These are phyloP conservation scores for Octomys mimax DNA, from an alignment of 2,797 vertebrate genomes.

Conservation along the genomic window DNA sequence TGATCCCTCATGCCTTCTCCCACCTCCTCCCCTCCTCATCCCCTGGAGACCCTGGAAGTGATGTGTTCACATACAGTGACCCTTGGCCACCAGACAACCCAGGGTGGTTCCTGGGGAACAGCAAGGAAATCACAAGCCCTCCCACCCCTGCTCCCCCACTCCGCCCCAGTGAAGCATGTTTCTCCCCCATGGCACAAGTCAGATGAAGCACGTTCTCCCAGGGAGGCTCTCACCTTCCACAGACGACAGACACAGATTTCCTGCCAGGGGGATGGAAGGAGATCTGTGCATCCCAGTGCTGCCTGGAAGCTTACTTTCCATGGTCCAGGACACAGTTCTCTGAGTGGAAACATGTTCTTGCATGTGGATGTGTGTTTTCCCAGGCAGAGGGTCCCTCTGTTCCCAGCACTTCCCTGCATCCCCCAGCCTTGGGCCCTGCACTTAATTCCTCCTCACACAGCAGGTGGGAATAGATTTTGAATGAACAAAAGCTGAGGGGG, in stretches of 20 bases:
- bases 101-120: slow-evolving; percentile 65
- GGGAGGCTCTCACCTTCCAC: slow-evolving; percentile 31
- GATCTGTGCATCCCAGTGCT: slow-evolving; percentile 3
- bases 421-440: slow-evolving; percentile 23
- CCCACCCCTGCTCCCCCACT: neutral
- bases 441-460: slow-evolving; percentile 27
- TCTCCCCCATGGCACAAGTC: slow-evolving; percentile 62
- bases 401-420: slow-evolving; percentile 4
- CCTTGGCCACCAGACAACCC: slow-evolving; percentile 63
- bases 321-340: slow-evolving; percentile 55
- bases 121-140: slow-evolving; percentile 46
- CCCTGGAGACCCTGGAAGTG: slow-evolving; percentile 80
- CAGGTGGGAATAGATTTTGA: slow-evolving; percentile 22
- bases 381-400: slow-evolving; percentile 69
- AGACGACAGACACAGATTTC: slow-evolving; percentile 26
- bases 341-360: slow-evolving; percentile 72
- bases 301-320: slow-evolving; percentile 55
- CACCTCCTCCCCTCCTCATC: neutral
- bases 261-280: slow-evolving; percentile 9
- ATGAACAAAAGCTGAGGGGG: neutral
- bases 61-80: slow-evolving; percentile 67
- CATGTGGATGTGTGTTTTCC: slow-evolving; percentile 79
- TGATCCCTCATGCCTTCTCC: slow-evolving; percentile 68
- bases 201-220: slow-evolving; percentile 53
- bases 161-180: slow-evolving; percentile 71